Evolutionary conservation across 2,888 invertebrate genomes (phyloP).

Genomic region (Marasmarcha lunaedactyla): DNA sequence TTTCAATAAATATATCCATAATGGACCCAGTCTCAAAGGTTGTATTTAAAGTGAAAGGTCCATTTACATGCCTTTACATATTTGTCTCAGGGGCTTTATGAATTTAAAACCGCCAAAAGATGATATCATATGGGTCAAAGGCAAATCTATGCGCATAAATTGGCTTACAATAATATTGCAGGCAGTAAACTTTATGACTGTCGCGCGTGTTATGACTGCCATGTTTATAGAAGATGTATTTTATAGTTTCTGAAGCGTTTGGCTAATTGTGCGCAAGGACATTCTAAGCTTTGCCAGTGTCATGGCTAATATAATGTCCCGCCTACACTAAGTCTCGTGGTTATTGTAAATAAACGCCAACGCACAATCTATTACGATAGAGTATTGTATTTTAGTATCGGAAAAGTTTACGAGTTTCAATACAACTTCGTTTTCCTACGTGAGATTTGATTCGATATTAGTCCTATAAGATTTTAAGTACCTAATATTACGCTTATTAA

Average conservation of each 20-base stretch:
- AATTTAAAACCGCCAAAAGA: background rate
- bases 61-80: constrained; percentile 29
- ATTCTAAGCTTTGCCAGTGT: background rate
- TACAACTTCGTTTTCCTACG: no score
- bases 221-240: background rate
- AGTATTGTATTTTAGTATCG: no score
- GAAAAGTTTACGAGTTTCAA: no score
- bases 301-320: background rate
- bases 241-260: background rate
- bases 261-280: background rate
- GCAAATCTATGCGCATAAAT: background rate
- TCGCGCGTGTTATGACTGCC: background rate
- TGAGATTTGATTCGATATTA: no score
- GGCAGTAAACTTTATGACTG: background rate
- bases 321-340: background rate
- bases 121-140: constrained; percentile 1
- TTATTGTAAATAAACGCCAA: no score
- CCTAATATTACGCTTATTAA: no score
- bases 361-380: no score
- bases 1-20: no score
- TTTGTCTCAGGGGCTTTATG: background rate
- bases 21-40: no score
- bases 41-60: no score
- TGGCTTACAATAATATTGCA: background rate
- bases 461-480: no score